These are phyloP conservation scores for Drosophila novamexicana DNA, from an alignment of 1,140 invertebrate species.

Conservation along the genomic window DNA sequence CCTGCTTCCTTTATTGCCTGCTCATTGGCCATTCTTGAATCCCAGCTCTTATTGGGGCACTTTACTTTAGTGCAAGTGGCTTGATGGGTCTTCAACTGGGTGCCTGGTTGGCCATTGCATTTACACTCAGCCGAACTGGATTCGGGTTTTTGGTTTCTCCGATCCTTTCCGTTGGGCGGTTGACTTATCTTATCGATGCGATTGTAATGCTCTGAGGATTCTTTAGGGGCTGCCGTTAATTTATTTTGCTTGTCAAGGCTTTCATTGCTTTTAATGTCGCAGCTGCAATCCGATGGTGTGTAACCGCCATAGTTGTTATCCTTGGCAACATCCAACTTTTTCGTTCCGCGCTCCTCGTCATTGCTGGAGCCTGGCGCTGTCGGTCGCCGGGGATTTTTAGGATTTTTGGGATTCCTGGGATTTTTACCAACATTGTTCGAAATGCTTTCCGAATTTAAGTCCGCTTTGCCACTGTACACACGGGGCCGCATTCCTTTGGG, in stretches of 20 bases:
- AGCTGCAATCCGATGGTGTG: slow-evolving; percentile 38
- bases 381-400: too few relatives aligned
- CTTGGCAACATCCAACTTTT: too few relatives aligned
- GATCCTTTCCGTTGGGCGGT: slow-evolving; percentile 12
- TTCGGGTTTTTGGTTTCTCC: neutral
- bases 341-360: neutral
- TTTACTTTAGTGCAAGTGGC: too few relatives aligned
- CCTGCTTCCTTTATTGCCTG: too few relatives aligned
- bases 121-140: neutral
- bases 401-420: neutral
- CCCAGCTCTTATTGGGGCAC: too few relatives aligned
- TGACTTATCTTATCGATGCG: slow-evolving; percentile 44
- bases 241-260: neutral
- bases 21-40: too few relatives aligned
- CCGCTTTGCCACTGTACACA: slow-evolving; percentile 15
- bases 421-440: neutral
- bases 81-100: neutral
- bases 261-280: neutral
- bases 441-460: neutral
- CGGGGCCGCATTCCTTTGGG: neutral
- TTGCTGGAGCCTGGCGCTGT: neutral
- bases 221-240: too few relatives aligned
- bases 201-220: neutral
- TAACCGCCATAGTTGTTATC: slow-evolving; percentile 40
- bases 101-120: neutral